These are phyloP conservation scores for Conus canariensis DNA, from an alignment of 2,888 invertebrate species.

Conservation along the genomic window DNA sequence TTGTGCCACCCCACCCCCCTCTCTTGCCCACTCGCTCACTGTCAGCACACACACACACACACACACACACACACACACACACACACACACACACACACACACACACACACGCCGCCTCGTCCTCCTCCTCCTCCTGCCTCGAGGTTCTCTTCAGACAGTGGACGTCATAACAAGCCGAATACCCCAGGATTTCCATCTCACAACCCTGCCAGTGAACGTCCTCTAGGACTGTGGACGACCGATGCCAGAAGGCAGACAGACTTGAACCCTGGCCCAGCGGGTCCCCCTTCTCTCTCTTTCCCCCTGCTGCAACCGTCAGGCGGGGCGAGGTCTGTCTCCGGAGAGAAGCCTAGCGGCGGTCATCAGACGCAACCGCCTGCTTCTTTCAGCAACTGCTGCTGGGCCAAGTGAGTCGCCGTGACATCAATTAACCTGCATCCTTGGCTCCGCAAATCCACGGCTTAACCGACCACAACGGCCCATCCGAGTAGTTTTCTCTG, in stretches of 20 bases:
- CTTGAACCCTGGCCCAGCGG: not conserved
- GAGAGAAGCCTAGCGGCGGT: not conserved
- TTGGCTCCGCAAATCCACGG: conserved; percentile 19
- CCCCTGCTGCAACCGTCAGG: conserved; percentile 1
- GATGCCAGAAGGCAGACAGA: not conserved
- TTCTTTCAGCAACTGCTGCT: not conserved
- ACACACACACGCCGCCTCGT: not conserved
- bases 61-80: conserved; percentile 27
- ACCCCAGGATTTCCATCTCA: not conserved
- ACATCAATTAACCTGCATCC: conserved; percentile 38
- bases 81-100: conserved; percentile 19
- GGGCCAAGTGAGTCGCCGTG: conserved; percentile 23
- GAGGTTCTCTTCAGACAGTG: too few species aligned
- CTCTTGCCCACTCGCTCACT: not conserved
- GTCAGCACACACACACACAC: not conserved
- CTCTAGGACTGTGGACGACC: not conserved
- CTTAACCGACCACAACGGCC: not conserved
- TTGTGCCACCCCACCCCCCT: too few species aligned
- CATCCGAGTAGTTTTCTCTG: not conserved
- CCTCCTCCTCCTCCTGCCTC: not conserved
- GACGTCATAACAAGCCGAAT: not conserved
- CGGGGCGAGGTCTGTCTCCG: not conserved
- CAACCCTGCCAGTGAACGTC: not conserved
- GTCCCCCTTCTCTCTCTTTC: not conserved
- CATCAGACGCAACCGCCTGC: not conserved